Evolutionary conservation across 2,113 vertebrate genomes (phyloP).

Genomic region (Ahaetulla prasina): DNA sequence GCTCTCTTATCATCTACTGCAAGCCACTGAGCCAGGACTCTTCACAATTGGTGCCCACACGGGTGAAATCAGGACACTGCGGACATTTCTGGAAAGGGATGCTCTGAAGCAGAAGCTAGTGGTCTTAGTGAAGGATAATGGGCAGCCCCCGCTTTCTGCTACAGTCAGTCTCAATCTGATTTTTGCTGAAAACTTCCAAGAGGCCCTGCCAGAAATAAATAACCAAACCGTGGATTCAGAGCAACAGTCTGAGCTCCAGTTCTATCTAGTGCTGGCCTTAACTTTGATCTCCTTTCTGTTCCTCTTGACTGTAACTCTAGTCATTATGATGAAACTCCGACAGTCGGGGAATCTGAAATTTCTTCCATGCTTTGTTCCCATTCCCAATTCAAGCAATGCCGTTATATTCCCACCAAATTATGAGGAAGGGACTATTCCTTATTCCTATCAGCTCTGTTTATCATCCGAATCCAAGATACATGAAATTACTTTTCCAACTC

Average conservation of each 20-base stretch:
- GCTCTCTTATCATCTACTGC: conserved; percentile 29
- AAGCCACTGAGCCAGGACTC: conserved; percentile 50
- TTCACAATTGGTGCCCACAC: conserved; percentile 40
- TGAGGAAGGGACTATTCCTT: conserved; percentile 18
- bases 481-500: conserved; percentile 45
- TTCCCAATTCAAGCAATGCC: conserved; percentile 15
- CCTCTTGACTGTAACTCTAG: conserved; percentile 27
- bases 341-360: not conserved
- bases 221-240: not conserved
- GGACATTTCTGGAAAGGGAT: conserved; percentile 10
- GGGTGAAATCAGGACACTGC: conserved; percentile 41
- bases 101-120: conserved; percentile 3
- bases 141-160: conserved; percentile 42
- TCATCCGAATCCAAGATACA: conserved; percentile 5
- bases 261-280: conserved; percentile 39
- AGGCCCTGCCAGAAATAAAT: conserved; percentile 35
- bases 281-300: conserved; percentile 41
- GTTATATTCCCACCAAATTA: conserved; percentile 26
- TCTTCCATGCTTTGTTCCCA: conserved; percentile 8
- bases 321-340: not conserved
- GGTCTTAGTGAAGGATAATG: conserved; percentile 52
- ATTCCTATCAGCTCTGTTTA: not conserved
- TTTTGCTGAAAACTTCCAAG: conserved; percentile 50
- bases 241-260: conserved; percentile 29
- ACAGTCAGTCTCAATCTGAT: conserved; percentile 43